A percentile compares a stretch with the other conserved stretches of the same genome.
Evolutionary conservation across 2,797 vertebrate genomes (phyloP).

Genomic region (Dryobates pubescens): DNA sequence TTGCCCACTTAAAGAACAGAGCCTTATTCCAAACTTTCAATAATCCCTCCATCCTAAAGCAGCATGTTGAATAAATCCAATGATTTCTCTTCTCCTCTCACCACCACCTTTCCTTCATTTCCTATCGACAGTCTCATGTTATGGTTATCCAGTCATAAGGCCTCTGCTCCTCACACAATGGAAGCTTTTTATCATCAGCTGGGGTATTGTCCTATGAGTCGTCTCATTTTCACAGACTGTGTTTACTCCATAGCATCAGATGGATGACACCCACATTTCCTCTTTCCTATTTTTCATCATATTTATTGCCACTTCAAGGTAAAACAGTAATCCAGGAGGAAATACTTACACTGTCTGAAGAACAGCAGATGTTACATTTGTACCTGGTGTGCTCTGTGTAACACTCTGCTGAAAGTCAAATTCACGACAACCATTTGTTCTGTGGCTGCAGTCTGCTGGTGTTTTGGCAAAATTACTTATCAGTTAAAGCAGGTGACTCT

Average conservation of each 20-base stretch:
- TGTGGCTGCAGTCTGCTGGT: background rate
- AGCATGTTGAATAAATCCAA: background rate
- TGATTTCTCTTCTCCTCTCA: background rate
- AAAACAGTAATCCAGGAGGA: conserved; percentile 21
- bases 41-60: background rate
- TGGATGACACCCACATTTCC: conserved; percentile 40
- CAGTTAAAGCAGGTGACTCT: background rate
- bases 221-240: conserved; percentile 33
- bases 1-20: background rate
- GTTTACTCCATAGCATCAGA: conserved; percentile 45
- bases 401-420: background rate
- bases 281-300: conserved; percentile 27
- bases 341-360: background rate
- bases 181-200: background rate
- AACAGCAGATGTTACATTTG: background rate
- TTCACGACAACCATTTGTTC: background rate
- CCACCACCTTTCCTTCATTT: background rate
- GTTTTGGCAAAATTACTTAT: background rate
- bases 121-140: background rate
- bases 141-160: background rate
- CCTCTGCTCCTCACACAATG: background rate
- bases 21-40: background rate
- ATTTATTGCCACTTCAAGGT: conserved; percentile 53
- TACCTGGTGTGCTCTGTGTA: background rate
- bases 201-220: background rate